Base-by-base conservation (phyloP, 2,113 vertebrate species). In the Oryzias melastigma region DNA sequence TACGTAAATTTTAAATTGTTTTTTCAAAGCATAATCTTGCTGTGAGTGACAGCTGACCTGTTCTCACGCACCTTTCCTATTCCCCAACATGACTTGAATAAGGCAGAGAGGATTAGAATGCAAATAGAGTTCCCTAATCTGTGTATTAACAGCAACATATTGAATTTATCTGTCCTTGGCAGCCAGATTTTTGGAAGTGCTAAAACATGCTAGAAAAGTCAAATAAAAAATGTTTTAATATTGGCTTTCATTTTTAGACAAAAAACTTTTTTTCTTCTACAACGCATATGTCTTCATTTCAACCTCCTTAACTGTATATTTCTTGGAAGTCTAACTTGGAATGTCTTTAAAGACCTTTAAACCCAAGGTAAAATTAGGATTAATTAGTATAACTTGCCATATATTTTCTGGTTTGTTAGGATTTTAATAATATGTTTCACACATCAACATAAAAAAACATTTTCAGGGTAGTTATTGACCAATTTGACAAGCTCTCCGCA, bases 61-160 rank as follows among this genome's bases (percentile, higher is more conserved):
- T 82, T 79, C 79, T 78, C 79, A 81, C 71, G 81, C 79, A 86
- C 85, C 71, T 79, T 68, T 61, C 25, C 53, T 44, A 25, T 60
- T 64, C 58, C 2, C 24, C 20, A 22, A 46, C 65, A 29, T 77
- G 58, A 62, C 52, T 62, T 71, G 78, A 72, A 16, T 64, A 84
- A 81, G 81, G 65, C 64, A 5, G 17, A 43, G 43, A 79, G 81
- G 82, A 85, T 87, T 85, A 86, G 71, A 68, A 73, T 45, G 71
- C 64, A 73, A 67, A 71, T 62, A 77, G 72, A 85, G 57, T 71
- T 78, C 53, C 53, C 67, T 90, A 90, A 90, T 90, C 81, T 84
- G 48, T 71, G 72, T 75, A 84, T 86, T 88, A 84, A 73, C 75
- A 78, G 71, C 65, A 84, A 40, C 66, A 82, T 78, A 65, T 77